Evolutionary conservation across 2,888 invertebrate species (phyloP).

Genomic region (Acleris sparsana): DNA sequence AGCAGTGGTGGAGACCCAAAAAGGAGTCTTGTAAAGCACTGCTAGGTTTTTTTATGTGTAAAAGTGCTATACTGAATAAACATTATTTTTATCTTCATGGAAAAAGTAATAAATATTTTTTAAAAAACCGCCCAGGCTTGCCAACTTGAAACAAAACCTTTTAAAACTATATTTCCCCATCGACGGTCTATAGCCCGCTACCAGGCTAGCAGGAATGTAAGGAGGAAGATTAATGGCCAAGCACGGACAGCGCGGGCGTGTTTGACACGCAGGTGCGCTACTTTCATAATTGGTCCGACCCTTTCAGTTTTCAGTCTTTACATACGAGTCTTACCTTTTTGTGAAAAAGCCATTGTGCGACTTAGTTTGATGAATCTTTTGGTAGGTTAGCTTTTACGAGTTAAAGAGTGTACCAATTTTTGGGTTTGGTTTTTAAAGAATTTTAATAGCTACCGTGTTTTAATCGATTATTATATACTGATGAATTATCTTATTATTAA

Average conservation of each 20-base stretch:
- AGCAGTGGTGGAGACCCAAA: no score
- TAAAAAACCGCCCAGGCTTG: no score
- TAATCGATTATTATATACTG: no score
- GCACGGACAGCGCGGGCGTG: slow-evolving; percentile 77
- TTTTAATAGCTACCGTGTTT: no score
- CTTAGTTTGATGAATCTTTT: slow-evolving; percentile 17
- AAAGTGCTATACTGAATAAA: no score
- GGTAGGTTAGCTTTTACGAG: neutral
- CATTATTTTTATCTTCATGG: no score
- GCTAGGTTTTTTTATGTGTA: no score
- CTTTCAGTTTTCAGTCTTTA: slow-evolving; percentile 69
- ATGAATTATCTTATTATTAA: no score
- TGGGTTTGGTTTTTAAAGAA: no score
- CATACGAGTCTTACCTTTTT: slow-evolving; percentile 24
- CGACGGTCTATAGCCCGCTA: slow-evolving; percentile 46
- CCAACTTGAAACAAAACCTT: slow-evolving; percentile 29
- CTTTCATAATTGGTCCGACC: slow-evolving; percentile 83
- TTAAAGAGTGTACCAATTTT: no score
- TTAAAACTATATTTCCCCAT: slow-evolving; percentile 33
- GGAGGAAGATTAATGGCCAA: slow-evolving; percentile 77
- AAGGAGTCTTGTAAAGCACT: no score
- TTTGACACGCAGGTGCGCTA: slow-evolving; percentile 83
- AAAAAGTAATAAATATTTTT: no score
- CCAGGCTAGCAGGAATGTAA: slow-evolving; percentile 72
- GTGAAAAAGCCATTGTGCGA: slow-evolving; percentile 19